Conservation (phyloP, 2,113 vertebrate species). For the Rhadina sibilatrix region DNA sequence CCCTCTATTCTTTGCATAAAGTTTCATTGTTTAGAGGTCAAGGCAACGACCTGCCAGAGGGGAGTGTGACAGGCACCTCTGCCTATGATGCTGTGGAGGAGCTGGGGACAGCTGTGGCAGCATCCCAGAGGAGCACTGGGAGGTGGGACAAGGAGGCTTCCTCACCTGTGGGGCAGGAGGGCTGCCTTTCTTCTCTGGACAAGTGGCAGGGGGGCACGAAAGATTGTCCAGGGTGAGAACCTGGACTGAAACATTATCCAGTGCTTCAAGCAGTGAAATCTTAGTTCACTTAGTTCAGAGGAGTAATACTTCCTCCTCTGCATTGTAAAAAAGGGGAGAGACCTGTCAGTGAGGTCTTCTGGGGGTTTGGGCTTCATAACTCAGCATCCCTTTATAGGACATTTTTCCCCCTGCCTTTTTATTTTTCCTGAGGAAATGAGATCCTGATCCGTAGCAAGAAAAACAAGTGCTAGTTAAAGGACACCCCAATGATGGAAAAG, state of each 20-base stretch:
- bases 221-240: neutral
- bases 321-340: neutral
- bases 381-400: neutral
- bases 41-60: neutral
- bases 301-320: neutral
- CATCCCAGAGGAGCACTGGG: rapidly evolving
- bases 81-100: neutral
- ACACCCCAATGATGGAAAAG: neutral
- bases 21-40: neutral
- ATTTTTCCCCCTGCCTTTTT: neutral
- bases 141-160: rapidly evolving
- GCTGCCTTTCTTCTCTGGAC: neutral
- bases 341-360: neutral
- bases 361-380: neutral
- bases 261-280: neutral
- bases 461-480: neutral
- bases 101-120: rapidly evolving
- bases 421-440: neutral
- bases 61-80: rapidly evolving
- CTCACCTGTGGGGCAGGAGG: neutral
- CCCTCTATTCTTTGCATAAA: neutral
- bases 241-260: neutral
- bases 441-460: neutral
- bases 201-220: rapidly evolving
- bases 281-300: neutral